A percentile compares a stretch with the other conserved stretches of the same genome.
Evolutionary conservation across 1,140 invertebrate species (phyloP).

Genomic region (Homalodisca vitripennis): DNA sequence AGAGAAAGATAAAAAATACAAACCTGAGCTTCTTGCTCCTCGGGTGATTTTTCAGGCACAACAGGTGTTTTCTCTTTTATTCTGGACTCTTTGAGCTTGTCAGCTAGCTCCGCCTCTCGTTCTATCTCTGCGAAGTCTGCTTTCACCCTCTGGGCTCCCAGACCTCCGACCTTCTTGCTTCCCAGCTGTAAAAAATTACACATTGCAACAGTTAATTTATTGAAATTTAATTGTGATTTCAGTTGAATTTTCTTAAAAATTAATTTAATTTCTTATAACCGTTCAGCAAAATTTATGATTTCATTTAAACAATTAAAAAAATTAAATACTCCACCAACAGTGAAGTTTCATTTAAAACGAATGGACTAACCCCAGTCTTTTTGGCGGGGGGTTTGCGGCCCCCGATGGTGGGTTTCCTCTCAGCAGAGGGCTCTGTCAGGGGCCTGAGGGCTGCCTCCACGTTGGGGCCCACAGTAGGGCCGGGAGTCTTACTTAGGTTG

Average conservation of each 20-base stretch:
- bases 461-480: constrained; percentile 5
- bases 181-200: constrained; percentile 65
- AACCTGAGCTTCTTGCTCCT: constrained; percentile 59
- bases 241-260: no score
- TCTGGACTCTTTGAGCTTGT: constrained; percentile 66
- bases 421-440: constrained; percentile 44
- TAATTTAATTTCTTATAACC: no score
- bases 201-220: no score
- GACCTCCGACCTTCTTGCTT: constrained; percentile 74
- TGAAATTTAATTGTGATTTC: no score
- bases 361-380: constrained; percentile 58
- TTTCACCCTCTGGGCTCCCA: constrained; percentile 96
- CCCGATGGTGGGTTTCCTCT: constrained; percentile 70
- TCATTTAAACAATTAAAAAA: no score
- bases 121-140: constrained; percentile 97
- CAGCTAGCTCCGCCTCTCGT: constrained; percentile 72
- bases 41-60: constrained; percentile 48
- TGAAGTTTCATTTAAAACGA: no score
- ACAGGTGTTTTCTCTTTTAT: constrained; percentile 39
- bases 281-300: no score
- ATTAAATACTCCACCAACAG: no score
- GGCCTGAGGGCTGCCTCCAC: constrained; percentile 20
- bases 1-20: no score
- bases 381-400: constrained; percentile 58
- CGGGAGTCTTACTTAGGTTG: not conserved